Percentiles rank a stretch among this genome's conserved stretches.
Conservation (phyloP, 2,888 invertebrate species). For the Hemaris fuciformis region DNA sequence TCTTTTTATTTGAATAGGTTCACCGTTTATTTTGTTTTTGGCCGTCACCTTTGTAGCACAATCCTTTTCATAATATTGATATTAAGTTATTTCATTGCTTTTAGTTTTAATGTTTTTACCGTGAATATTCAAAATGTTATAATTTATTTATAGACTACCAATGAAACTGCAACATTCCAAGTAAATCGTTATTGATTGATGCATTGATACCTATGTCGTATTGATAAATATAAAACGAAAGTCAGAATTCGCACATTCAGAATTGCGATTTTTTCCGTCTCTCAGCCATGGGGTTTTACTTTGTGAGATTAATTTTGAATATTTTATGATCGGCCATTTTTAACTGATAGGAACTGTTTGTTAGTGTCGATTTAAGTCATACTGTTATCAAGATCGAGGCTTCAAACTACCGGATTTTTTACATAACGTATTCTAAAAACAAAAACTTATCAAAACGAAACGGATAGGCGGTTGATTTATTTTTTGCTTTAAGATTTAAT, state of each 20-base stretch:
- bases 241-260: background rate
- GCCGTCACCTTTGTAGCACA: no score
- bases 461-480: slow-evolving; percentile 8
- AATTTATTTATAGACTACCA: background rate
- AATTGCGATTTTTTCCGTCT: background rate
- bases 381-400: slow-evolving; percentile 4
- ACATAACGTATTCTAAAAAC: background rate
- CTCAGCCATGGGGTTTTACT: background rate
- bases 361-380: background rate
- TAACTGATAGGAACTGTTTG: background rate
- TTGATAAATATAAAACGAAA: background rate
- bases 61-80: no score
- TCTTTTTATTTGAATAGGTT: no score
- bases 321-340: background rate
- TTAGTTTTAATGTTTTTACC: no score
- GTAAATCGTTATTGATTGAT: slow-evolving; percentile 2
- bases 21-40: no score
- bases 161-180: background rate
- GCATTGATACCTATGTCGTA: background rate
- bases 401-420: slow-evolving; percentile 1
- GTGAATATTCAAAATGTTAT: background rate
- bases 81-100: no score
- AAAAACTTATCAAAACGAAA: slow-evolving; percentile 8
- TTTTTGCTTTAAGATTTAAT: background rate
- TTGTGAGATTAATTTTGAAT: background rate